These are phyloP conservation scores for Ophioninae sp. DNA, from an alignment of 2,888 invertebrate genomes.

Conservation along the genomic window DNA sequence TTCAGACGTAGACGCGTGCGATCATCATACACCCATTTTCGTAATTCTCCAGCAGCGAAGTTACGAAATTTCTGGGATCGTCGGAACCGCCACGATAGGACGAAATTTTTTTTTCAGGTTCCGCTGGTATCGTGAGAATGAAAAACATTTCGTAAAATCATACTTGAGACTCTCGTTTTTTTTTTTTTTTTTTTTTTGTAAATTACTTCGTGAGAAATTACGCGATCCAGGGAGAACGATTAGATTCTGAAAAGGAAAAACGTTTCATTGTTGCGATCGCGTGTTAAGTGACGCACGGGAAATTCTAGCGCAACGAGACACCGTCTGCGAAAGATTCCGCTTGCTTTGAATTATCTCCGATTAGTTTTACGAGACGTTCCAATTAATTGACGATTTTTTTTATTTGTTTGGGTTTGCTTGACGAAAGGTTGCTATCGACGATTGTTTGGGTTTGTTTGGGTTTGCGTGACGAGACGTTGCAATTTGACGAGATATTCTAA, in stretches of 20 bases:
- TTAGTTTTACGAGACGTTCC: neutral
- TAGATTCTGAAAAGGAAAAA: neutral
- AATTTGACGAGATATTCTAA: too few species aligned
- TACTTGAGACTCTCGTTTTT: neutral
- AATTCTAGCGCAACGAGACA: neutral
- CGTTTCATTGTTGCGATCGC: conserved; percentile 1
- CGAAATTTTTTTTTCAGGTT: neutral
- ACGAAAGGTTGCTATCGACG: too few species aligned
- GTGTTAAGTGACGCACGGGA: neutral
- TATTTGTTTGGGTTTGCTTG: too few species aligned
- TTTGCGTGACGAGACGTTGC: too few species aligned
- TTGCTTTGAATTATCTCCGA: neutral
- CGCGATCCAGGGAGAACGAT: neutral
- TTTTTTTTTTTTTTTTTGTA: neutral
- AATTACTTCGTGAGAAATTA: conserved; percentile 14
- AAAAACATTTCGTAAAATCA: neutral
- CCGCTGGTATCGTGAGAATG: too few species aligned
- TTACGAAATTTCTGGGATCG: neutral
- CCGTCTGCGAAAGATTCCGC: conserved; percentile 13
- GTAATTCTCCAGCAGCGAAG: neutral
- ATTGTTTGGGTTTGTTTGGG: too few species aligned
- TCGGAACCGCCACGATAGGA: neutral
- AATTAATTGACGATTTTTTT: too few species aligned
- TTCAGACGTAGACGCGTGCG: neutral
- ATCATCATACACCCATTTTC: neutral